Percentiles rank a stretch among this genome's conserved stretches.
phyloP scores from a whole-genome alignment of 2,888 invertebrate species.

The Drosophila quinaria region DNA sequence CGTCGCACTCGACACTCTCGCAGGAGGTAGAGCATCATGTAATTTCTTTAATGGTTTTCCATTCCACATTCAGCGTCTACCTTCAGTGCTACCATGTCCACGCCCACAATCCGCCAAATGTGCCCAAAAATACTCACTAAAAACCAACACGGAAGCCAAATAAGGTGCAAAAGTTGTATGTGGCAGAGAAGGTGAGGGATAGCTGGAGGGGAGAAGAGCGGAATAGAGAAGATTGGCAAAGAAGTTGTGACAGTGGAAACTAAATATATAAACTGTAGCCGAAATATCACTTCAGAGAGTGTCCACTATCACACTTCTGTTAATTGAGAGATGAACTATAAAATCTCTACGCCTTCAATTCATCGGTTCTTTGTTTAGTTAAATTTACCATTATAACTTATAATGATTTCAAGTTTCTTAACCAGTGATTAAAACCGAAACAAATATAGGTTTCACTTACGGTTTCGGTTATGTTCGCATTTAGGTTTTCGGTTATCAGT shows the following conservation, averaged over 20 bases:
- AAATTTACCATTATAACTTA: too few relatives aligned
- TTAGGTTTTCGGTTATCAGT: too few relatives aligned
- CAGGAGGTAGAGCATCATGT: constrained; percentile 65
- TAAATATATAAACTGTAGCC: too few relatives aligned
- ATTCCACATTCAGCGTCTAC: constrained; percentile 34
- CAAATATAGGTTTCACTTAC: too few relatives aligned
- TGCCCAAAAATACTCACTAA: constrained; percentile 50
- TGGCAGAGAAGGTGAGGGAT: background rate
- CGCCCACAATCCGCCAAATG: constrained; percentile 29
- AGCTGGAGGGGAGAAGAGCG: background rate
- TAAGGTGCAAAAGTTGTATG: constrained; percentile 61
- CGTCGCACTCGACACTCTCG: constrained; percentile 41
- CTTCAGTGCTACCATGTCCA: background rate
- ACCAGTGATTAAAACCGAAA: too few relatives aligned
- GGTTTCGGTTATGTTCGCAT: too few relatives aligned
- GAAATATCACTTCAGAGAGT: too few relatives aligned
- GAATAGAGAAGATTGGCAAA: constrained; percentile 1
- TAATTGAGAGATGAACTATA: too few relatives aligned
- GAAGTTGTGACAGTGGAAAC: constrained; percentile 15
- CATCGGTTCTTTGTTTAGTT: too few relatives aligned
- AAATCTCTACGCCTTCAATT: too few relatives aligned
- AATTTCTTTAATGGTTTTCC: constrained; percentile 84
- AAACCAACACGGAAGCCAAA: constrained; percentile 61
- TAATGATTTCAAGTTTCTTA: too few relatives aligned
- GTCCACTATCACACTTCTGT: too few relatives aligned